Evolutionary conservation across 2,797 vertebrate species (phyloP).

Genomic region (Steatocranus sp.): DNA sequence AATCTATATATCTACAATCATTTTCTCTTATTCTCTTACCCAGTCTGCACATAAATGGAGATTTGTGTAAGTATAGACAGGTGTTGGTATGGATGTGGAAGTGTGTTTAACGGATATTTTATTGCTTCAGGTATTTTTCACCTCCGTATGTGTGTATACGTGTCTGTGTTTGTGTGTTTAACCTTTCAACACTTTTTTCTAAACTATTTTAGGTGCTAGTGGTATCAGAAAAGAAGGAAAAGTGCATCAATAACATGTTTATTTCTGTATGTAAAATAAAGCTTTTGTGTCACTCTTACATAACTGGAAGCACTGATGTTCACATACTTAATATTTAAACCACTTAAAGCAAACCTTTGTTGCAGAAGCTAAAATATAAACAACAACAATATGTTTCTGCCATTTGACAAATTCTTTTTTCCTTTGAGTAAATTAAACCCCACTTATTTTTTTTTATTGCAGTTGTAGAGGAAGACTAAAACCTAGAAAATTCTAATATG

Average conservation of each 20-base stretch:
- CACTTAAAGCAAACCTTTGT: neutral
- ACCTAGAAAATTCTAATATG: neutral
- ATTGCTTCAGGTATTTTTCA: neutral
- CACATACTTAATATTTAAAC: neutral
- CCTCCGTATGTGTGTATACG: fast-evolving
- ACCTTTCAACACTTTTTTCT: neutral
- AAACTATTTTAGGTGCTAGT: neutral
- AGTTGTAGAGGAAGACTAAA: neutral
- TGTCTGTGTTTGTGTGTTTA: neutral
- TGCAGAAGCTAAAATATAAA: neutral
- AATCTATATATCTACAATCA: fast-evolving
- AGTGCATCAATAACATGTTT: neutral
- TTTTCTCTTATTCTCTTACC: neutral
- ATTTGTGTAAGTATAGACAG: neutral
- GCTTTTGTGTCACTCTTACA: neutral
- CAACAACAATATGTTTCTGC: neutral
- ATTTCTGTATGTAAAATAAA: neutral
- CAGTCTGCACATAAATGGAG: neutral
- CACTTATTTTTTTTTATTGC: neutral
- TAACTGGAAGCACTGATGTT: neutral
- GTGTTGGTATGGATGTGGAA: fast-evolving
- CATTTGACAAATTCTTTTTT: fast-evolving
- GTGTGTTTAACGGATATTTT: neutral
- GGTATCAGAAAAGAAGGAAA: neutral
- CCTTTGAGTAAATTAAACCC: neutral